Conservation (phyloP, 2,888 invertebrate genomes). For the Synanthedon myopaeformis region DNA sequence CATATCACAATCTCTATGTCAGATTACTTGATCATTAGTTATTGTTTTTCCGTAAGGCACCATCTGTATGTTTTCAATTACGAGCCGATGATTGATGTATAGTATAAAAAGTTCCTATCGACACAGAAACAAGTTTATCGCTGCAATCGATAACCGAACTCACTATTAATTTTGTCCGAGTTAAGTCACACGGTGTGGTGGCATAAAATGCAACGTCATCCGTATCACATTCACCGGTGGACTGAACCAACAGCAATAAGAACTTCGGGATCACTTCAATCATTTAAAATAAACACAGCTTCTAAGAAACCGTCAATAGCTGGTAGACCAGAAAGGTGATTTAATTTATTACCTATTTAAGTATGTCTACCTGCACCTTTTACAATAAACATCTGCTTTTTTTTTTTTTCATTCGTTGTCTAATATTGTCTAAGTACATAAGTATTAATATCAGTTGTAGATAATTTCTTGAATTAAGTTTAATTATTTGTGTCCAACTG, state of each 20-base stretch:
- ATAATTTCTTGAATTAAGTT: neutral
- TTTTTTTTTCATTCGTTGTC: neutral
- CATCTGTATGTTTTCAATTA: conserved; percentile 59
- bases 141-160: conserved; percentile 45
- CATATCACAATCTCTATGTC: conserved; percentile 13
- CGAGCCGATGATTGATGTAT: conserved; percentile 49
- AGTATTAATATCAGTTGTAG: neutral
- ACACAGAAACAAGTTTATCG: conserved; percentile 55
- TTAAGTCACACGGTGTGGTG: conserved; percentile 27
- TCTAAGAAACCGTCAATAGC: conserved; percentile 28
- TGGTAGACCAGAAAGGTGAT: neutral
- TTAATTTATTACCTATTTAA: neutral
- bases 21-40: conserved; percentile 19
- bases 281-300: conserved; percentile 58
- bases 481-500: conserved; percentile 1
- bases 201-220: conserved; percentile 52
- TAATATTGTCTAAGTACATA: neutral
- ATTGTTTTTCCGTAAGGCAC: conserved; percentile 35
- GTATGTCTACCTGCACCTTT: neutral
- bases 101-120: conserved; percentile 30
- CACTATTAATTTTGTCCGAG: conserved; percentile 51
- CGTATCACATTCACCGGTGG: conserved; percentile 37
- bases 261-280: conserved; percentile 49
- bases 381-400: too few species aligned
- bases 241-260: conserved; percentile 13